phyloP scores from a whole-genome alignment of 2,797 vertebrate genomes.

The Carcharodon carcharias region DNA sequence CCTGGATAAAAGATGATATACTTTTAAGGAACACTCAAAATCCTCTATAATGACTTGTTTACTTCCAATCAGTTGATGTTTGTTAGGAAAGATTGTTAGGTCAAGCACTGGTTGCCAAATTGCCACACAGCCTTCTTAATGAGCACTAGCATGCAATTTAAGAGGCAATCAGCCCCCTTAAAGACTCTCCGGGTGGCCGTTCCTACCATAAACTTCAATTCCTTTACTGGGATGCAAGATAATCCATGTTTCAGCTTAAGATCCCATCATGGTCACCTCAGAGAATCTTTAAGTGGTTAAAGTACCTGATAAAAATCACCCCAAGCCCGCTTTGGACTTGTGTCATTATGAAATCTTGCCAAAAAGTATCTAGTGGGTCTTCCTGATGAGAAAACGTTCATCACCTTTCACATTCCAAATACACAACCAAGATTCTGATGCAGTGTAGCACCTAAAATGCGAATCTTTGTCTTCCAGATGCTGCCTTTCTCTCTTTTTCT shows the following conservation, averaged over 20 bases:
- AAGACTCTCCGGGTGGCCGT: not conserved
- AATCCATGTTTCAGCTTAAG: not conserved
- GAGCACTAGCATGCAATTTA: not conserved
- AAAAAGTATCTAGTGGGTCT: not conserved
- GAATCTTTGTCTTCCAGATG: not conserved
- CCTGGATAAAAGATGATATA: not conserved
- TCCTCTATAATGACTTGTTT: not conserved
- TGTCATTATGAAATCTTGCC: not conserved
- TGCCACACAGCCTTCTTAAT: not conserved
- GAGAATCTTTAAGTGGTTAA: not conserved
- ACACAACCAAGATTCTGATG: not conserved
- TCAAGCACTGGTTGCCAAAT: not conserved
- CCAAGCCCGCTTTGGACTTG: not conserved
- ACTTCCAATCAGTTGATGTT: not conserved
- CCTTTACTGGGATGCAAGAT: not conserved
- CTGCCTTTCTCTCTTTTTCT: not conserved
- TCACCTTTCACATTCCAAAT: not conserved
- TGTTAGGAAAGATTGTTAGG: not conserved
- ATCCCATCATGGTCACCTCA: not conserved
- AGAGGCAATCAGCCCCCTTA: not conserved
- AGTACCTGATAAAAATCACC: not conserved
- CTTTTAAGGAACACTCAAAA: not conserved
- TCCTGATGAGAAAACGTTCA: not conserved
- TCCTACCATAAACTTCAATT: not conserved
- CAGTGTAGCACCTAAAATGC: not conserved